Evolutionary conservation across 2,113 vertebrate species (phyloP).

Genomic region (Ammodytes marinus): DNA sequence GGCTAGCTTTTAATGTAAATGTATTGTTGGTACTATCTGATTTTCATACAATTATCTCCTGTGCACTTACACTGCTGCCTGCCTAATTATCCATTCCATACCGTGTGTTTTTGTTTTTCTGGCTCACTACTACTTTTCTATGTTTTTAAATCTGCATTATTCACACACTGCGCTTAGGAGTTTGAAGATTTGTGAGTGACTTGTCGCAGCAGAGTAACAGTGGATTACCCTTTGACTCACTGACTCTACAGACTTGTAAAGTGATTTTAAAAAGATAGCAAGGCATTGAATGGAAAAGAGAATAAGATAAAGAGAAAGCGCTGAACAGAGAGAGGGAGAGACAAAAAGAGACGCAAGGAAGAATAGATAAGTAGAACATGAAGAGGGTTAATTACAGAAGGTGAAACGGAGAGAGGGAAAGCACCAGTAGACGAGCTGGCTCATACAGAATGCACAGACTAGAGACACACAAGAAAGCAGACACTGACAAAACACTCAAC

Average conservation of each 20-base stretch:
- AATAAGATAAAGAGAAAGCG: neutral
- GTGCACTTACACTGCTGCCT: neutral
- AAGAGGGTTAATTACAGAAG: constrained; percentile 1
- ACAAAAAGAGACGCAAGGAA: neutral
- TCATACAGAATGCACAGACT: constrained; percentile 3
- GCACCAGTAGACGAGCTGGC: neutral
- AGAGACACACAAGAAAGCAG: neutral
- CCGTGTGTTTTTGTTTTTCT: neutral
- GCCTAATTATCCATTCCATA: neutral
- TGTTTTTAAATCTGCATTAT: neutral
- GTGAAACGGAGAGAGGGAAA: constrained; percentile 2
- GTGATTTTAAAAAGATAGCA: neutral
- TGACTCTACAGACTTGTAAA: neutral
- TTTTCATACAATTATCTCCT: neutral
- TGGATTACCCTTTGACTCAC: neutral
- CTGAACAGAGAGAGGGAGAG: neutral
- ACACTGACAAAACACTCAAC: neutral
- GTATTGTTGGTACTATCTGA: neutral
- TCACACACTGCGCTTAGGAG: neutral
- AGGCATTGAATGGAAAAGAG: neutral
- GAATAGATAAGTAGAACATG: neutral
- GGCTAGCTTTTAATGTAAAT: constrained; percentile 3
- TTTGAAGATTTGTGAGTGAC: neutral
- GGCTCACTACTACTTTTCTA: neutral
- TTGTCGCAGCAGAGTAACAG: neutral